These are phyloP conservation scores for Drosophila subsilvestris DNA, from an alignment of 2,888 invertebrate species.

Conservation along the genomic window DNA sequence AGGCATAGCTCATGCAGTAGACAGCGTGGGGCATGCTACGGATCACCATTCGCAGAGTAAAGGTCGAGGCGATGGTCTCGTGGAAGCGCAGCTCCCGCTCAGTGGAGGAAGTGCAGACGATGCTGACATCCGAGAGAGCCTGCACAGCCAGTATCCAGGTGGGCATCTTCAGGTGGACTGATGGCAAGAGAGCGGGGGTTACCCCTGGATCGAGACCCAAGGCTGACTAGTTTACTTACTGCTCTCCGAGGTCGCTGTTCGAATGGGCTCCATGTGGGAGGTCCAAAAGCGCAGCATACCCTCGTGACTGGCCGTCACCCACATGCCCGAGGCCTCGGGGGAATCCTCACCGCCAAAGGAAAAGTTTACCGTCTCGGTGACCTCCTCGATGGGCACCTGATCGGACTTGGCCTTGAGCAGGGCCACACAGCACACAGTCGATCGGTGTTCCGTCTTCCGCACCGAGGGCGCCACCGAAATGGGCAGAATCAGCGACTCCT, in stretches of 20 bases:
- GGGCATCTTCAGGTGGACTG: constrained; percentile 87
- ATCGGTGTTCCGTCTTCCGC: constrained; percentile 88
- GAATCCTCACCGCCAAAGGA: constrained; percentile 65
- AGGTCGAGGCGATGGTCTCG: constrained; percentile 90
- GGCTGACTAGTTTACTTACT: constrained; percentile 84
- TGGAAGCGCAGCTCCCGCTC: constrained; percentile 92
- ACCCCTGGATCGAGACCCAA: background rate
- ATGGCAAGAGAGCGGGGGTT: background rate
- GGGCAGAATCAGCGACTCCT: constrained; percentile 87
- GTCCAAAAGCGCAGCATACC: constrained; percentile 92
- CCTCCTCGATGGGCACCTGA: constrained; percentile 61
- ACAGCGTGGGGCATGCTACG: constrained; percentile 85
- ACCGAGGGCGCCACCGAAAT: constrained; percentile 87
- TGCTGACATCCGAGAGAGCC: constrained; percentile 90
- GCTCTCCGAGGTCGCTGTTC: constrained; percentile 87
- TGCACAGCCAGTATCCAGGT: constrained; percentile 91
- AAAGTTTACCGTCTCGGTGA: constrained; percentile 49
- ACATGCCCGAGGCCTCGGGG: constrained; percentile 87
- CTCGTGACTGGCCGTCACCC: constrained; percentile 90
- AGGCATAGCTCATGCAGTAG: constrained; percentile 80
- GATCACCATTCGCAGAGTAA: constrained; percentile 89
- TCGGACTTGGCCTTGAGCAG: constrained; percentile 70
- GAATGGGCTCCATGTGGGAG: constrained; percentile 87
- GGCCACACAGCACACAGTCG: constrained; percentile 87
- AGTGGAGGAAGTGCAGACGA: constrained; percentile 90